Percentiles rank a stretch among this genome's conserved stretches.
Evolutionary conservation across 2,797 vertebrate genomes (phyloP).

Genomic region (Pristis pectinata): DNA sequence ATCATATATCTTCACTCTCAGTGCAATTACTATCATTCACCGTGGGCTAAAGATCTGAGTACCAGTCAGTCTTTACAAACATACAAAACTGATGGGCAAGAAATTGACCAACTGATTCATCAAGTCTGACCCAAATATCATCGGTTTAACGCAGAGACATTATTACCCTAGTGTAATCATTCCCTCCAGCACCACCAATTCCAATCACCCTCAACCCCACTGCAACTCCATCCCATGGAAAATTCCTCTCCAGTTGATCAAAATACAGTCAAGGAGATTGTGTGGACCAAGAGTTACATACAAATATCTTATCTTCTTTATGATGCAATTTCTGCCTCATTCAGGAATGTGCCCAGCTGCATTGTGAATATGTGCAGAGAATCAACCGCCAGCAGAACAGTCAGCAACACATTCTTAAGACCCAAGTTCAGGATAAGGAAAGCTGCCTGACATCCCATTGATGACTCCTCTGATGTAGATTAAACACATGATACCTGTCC

Average conservation of each 20-base stretch:
- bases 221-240: not conserved
- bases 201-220: not conserved
- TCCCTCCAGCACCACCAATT: not conserved
- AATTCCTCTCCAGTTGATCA: not conserved
- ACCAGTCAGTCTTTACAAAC: not conserved
- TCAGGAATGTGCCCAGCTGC: not conserved
- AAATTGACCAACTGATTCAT: not conserved
- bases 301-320: not conserved
- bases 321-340: not conserved
- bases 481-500: not conserved
- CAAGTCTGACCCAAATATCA: not conserved
- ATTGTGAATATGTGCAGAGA: not conserved
- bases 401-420: not conserved
- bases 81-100: not conserved
- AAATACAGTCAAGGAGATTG: not conserved
- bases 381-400: not conserved
- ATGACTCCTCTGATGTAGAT: not conserved
- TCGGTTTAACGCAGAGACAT: not conserved
- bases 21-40: constrained; percentile 4
- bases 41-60: not conserved
- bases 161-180: not conserved
- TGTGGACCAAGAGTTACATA: not conserved
- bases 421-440: not conserved
- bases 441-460: not conserved
- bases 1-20: constrained; percentile 2